Evolutionary conservation across 1,140 invertebrate species (phyloP).

Genomic region (Cyphomyrmex costatus): DNA sequence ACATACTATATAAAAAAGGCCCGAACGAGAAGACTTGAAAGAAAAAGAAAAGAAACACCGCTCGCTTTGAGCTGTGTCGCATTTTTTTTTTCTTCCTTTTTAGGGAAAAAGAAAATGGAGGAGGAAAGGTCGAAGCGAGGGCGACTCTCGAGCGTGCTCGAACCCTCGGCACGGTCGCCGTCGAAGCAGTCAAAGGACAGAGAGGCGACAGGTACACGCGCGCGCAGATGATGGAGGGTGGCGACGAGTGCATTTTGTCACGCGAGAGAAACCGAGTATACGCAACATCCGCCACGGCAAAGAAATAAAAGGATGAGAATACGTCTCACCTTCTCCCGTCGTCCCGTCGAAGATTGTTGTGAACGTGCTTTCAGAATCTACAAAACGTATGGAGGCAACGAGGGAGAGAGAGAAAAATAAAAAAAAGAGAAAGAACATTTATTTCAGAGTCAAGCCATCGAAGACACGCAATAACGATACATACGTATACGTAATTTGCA

Average conservation of each 20-base stretch:
- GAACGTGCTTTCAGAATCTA: conserved; percentile 37
- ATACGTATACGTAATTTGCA: neutral
- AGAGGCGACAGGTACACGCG: conserved; percentile 65
- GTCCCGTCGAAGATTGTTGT: conserved; percentile 21
- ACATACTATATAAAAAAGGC: conserved; percentile 3
- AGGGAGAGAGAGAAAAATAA: conserved; percentile 36
- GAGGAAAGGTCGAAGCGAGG: conserved; percentile 47
- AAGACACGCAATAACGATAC: neutral
- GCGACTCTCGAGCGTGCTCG: conserved; percentile 51
- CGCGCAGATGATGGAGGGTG: conserved; percentile 62
- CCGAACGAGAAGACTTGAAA: conserved; percentile 24
- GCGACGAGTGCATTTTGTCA: conserved; percentile 61
- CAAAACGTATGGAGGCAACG: neutral
- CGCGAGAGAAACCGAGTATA: conserved; percentile 56
- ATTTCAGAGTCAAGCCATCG: conserved; percentile 7
- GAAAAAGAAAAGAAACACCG: neutral
- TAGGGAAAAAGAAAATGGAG: conserved; percentile 63
- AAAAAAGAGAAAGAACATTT: conserved; percentile 47
- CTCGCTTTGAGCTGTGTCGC: conserved; percentile 45
- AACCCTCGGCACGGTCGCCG: conserved; percentile 38
- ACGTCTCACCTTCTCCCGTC: neutral
- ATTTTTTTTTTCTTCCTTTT: conserved; percentile 66
- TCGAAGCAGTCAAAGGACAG: conserved; percentile 59
- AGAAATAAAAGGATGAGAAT: conserved; percentile 33
- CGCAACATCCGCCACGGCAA: conserved; percentile 31